Evolutionary conservation across 2,888 invertebrate species (phyloP).

Genomic region (Cryptophagus acutangulus): DNA sequence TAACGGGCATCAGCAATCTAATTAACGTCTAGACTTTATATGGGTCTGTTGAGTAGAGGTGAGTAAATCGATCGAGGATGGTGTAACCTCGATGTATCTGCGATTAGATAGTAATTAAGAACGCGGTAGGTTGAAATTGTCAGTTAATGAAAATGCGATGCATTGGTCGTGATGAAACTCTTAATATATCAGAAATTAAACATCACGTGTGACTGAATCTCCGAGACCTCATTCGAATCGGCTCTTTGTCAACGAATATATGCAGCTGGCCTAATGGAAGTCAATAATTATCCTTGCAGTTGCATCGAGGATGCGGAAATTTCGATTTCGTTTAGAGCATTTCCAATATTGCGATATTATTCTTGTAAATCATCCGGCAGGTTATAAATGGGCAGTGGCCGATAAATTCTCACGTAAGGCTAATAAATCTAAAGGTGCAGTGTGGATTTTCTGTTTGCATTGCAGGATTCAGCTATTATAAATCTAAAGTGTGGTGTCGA

Average conservation of each 20-base stretch:
- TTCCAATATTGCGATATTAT: no score
- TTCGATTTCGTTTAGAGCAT: no score
- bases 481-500: no score
- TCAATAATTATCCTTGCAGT: no score
- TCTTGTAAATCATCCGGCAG: no score
- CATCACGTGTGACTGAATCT: slow-evolving; percentile 31
- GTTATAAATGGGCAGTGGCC: no score
- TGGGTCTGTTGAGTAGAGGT: not conserved
- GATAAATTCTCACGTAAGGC: no score
- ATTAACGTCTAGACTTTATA: not conserved
- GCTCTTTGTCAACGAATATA: slow-evolving; percentile 14
- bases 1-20: no score
- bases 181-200: slow-evolving; percentile 36
- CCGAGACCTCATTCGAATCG: slow-evolving; percentile 17
- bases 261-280: slow-evolving; percentile 9
- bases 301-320: no score
- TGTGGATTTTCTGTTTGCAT: no score
- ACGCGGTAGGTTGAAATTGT: slow-evolving; percentile 26
- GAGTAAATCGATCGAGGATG: not conserved
- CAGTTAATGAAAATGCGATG: slow-evolving; percentile 34
- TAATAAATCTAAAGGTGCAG: no score
- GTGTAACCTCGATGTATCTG: slow-evolving; percentile 21
- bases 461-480: no score
- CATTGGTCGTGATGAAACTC: slow-evolving; percentile 33
- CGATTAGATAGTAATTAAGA: slow-evolving; percentile 31